A percentile compares a stretch with the other conserved stretches of the same genome.
Conservation (phyloP, 2,888 invertebrate species). For the Beris chalybata region DNA sequence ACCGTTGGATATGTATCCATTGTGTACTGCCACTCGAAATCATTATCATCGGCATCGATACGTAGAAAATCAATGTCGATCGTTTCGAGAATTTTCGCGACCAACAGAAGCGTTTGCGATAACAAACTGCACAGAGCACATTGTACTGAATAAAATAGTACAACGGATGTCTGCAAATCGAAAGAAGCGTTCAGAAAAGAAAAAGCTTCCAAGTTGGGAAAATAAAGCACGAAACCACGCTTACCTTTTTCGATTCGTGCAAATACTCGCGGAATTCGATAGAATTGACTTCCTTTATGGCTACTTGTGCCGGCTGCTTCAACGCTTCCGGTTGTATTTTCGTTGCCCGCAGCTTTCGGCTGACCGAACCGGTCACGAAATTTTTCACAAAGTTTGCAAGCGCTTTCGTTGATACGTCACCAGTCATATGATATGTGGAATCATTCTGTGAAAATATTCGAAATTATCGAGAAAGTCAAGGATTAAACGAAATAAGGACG, state of each 20-base stretch:
- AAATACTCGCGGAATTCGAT: slow-evolving; percentile 66
- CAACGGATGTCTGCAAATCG: slow-evolving; percentile 68
- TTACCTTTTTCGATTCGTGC: slow-evolving; percentile 64
- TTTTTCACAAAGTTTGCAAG: slow-evolving; percentile 33
- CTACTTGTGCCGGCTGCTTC: slow-evolving; percentile 41
- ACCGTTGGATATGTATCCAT: slow-evolving; percentile 79
- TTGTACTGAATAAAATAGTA: slow-evolving; percentile 76
- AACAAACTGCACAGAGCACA: slow-evolving; percentile 76
- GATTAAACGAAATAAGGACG: slow-evolving; percentile 16
- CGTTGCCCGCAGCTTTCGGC: slow-evolving; percentile 46
- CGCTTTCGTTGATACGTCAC: slow-evolving; percentile 33
- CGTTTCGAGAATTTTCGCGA: slow-evolving; percentile 64
- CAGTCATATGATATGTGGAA: slow-evolving; percentile 56
- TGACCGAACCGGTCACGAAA: slow-evolving; percentile 36
- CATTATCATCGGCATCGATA: slow-evolving; percentile 81
- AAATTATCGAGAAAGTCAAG: not conserved
- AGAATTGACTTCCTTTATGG: slow-evolving; percentile 68
- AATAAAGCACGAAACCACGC: slow-evolving; percentile 30
- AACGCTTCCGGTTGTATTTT: slow-evolving; percentile 41
- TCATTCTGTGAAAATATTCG: slow-evolving; percentile 63
- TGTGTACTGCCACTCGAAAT: slow-evolving; percentile 76
- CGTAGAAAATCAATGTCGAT: slow-evolving; percentile 64
- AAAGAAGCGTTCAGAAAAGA: not conserved
- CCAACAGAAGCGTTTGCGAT: slow-evolving; percentile 68
- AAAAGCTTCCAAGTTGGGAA: not conserved